A percentile compares a stretch with the other conserved stretches of the same genome.
Evolutionary conservation across 2,113 vertebrate species (phyloP).

Genomic region (Verasper variegatus): DNA sequence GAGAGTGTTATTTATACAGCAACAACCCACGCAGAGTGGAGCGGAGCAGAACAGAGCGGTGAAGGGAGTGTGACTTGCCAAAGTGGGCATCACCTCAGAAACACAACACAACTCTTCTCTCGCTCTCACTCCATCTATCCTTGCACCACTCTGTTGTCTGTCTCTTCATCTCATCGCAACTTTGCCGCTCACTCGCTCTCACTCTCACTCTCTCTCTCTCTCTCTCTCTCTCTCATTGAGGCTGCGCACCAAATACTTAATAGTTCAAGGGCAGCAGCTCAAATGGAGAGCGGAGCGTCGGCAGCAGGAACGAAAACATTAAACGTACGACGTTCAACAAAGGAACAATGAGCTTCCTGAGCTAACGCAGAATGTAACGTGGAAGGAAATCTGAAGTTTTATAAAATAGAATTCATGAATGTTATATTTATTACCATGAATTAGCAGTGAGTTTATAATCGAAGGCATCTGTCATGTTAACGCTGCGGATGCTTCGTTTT

Average conservation of each 20-base stretch:
- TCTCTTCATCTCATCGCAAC: constrained; percentile 41
- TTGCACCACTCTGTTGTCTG: constrained; percentile 33
- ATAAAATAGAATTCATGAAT: neutral
- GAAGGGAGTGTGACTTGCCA: constrained; percentile 76
- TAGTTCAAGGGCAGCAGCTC: constrained; percentile 49
- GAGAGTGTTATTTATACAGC: constrained; percentile 82
- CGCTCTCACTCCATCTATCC: constrained; percentile 42
- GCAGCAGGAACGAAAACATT: constrained; percentile 19
- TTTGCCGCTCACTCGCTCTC: neutral
- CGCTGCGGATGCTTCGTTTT: neutral
- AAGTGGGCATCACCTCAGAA: constrained; percentile 78
- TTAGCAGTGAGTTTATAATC: neutral
- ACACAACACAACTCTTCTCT: constrained; percentile 30
- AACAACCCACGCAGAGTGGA: constrained; percentile 69
- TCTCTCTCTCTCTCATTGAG: neutral
- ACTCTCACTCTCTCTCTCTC: constrained; percentile 3
- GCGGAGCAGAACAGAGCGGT: constrained; percentile 40
- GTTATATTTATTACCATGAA: neutral
- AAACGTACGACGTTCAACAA: constrained; percentile 1
- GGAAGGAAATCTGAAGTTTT: neutral
- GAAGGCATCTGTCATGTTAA: constrained; percentile 20
- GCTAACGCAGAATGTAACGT: neutral
- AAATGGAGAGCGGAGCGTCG: constrained; percentile 8
- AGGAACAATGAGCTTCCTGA: constrained; percentile 1
- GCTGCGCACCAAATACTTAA: constrained; percentile 37